Evolutionary conservation across 2,888 invertebrate species (phyloP).

Genomic region (Philopedon plagiatum): DNA sequence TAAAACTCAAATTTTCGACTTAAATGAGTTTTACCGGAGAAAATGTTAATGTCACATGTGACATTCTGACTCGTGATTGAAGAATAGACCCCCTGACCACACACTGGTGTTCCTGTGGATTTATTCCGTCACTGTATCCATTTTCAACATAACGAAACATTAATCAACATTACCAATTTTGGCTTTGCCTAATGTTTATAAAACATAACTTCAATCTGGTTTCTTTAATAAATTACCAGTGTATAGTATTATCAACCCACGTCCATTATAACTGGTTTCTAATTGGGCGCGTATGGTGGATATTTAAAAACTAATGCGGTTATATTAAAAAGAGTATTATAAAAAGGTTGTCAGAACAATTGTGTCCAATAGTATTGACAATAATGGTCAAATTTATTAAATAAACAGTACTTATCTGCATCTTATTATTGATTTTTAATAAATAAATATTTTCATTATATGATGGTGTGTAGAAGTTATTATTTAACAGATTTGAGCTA

Average conservation of each 20-base stretch:
- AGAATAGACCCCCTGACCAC: constrained; percentile 36
- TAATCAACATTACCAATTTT: constrained; percentile 44
- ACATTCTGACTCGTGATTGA: no score
- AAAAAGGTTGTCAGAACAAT: background rate
- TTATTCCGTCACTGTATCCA: constrained; percentile 35
- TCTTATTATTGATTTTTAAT: no score
- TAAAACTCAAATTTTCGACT: no score
- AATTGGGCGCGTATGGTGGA: background rate
- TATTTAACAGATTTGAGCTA: no score
- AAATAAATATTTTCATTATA: no score
- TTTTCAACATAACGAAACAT: constrained; percentile 39
- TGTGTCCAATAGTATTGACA: background rate
- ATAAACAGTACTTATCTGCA: no score
- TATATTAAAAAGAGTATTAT: background rate
- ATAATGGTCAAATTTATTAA: background rate
- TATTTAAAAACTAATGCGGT: background rate
- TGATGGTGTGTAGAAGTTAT: no score
- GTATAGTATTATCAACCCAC: constrained; percentile 37
- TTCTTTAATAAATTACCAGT: constrained; percentile 38
- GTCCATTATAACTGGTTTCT: constrained; percentile 20
- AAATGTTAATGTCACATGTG: no score
- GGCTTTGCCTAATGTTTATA: constrained; percentile 43
- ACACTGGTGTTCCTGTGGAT: constrained; percentile 36
- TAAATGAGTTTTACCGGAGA: no score
- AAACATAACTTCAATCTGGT: constrained; percentile 40